These are phyloP conservation scores for Lasiommata megera DNA, from an alignment of 2,888 invertebrate genomes.

Conservation along the genomic window DNA sequence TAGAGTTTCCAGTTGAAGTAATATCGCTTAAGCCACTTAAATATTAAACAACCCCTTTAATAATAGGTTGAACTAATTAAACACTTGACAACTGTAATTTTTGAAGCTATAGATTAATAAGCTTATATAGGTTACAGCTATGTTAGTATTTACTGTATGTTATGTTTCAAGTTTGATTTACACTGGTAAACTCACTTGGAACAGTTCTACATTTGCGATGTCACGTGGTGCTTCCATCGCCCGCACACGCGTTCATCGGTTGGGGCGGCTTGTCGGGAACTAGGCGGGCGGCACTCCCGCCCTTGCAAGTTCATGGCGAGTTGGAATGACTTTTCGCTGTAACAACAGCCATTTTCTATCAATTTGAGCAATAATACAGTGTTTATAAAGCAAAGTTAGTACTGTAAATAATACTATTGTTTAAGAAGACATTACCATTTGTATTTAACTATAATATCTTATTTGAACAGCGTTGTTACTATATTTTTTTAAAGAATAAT, in stretches of 20 bases:
- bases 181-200: constrained; percentile 22
- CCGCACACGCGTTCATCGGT: constrained; percentile 48
- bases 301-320: constrained; percentile 73
- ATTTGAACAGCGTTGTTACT: background rate
- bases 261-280: constrained; percentile 67
- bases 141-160: background rate
- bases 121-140: background rate
- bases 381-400: background rate
- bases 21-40: background rate
- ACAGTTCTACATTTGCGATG: constrained; percentile 18
- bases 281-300: constrained; percentile 65
- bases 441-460: background rate
- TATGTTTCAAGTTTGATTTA: background rate
- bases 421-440: background rate
- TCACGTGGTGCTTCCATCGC: constrained; percentile 17
- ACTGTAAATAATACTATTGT: background rate
- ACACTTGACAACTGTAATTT: background rate
- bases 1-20: background rate
- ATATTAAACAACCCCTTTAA: constrained; percentile 1
- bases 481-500: background rate
- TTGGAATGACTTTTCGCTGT: constrained; percentile 36
- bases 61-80: constrained; percentile 1
- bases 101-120: background rate
- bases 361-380: constrained; percentile 12
- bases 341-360: constrained; percentile 18